Base-by-base conservation (phyloP, 2,113 vertebrate genomes). In the Indicator indicator region DNA sequence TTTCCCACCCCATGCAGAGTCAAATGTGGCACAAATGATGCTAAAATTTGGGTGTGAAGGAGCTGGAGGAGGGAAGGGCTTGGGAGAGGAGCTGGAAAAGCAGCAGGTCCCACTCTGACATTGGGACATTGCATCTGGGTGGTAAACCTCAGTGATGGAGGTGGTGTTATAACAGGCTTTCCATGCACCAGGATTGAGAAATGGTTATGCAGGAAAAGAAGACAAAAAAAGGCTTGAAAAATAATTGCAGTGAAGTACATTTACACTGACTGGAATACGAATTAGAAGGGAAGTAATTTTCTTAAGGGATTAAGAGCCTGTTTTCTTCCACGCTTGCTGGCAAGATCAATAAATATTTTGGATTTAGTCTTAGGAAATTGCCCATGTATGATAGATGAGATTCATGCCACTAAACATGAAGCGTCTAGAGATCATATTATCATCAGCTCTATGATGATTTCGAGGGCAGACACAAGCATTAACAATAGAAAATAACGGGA, bases 261-360 rank as follows among this genome's bases (percentile, higher is more conserved):
- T 95, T 94, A 91, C 79, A 72, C 91, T 95, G 94, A 89, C 93
- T 89, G 44, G 95, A 97, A 96, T 95, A 90, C 93, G 91, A 96
- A 97, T 95, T 91, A 95, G 95, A 95, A 91, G 48, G 69, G 69
- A 92, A 86, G 84, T 94, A n/a, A 95, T 95, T 97, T 96, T 95
- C 94, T 90, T 78, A 84, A 91, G 76, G 88, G 91, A 95, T 93
- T 95, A 94, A 91, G 88, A 91, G 89, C 70, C 75, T 2, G 7
- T 80, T 94, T 88, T 62, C 69, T 80, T 95, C 85, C 69, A 68
- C 3, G 9, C 56, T 74, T 91, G 75, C 91, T 82, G 91, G 94
- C 87, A 52, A 81, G 94, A 95, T 95, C 95, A 89, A 95, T 96
- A 96, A 93, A 96, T 95, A 95, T 90, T 95, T 97, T 90, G 93